Conservation (phyloP, 2,113 vertebrate genomes). For the Amia ocellicauda region DNA sequence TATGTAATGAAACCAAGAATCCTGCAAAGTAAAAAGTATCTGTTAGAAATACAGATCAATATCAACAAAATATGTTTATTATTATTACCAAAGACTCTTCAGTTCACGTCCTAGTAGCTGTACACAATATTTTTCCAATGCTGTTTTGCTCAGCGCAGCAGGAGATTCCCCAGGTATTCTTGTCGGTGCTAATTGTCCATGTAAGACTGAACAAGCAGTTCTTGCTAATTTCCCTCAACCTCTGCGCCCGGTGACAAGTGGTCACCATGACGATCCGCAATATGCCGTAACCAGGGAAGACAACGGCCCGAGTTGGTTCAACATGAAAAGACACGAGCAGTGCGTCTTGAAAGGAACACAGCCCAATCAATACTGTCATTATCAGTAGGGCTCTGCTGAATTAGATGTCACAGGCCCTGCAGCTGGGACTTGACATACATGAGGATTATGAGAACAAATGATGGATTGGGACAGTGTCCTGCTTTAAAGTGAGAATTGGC, state of each 20-base stretch:
- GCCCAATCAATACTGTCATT: slow-evolving; percentile 58
- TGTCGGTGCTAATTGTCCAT: not conserved
- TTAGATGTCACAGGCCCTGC: slow-evolving; percentile 51
- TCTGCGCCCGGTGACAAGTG: slow-evolving; percentile 23
- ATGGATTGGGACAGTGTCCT: slow-evolving; percentile 38
- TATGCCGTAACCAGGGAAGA: slow-evolving; percentile 19
- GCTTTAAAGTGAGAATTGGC: slow-evolving; percentile 29
- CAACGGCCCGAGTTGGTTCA: slow-evolving; percentile 13
- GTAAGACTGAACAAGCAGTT: slow-evolving; percentile 18
- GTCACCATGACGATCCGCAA: slow-evolving; percentile 39
- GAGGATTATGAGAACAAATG: slow-evolving; percentile 45
- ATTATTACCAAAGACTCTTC: no score
- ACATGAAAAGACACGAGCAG: slow-evolving; percentile 34
- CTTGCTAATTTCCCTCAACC: slow-evolving; percentile 15
- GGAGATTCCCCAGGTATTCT: slow-evolving; percentile 1
- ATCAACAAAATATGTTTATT: no score
- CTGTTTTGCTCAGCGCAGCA: slow-evolving; percentile 19
- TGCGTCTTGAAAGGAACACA: slow-evolving; percentile 33
- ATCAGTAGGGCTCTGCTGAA: slow-evolving; percentile 50
- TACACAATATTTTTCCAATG: not conserved
- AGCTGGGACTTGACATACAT: slow-evolving; percentile 42
- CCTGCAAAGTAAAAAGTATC: no score
- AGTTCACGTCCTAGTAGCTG: no score
- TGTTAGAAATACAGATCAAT: no score
- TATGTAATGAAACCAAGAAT: no score